Evolutionary conservation across 1,140 invertebrate genomes (phyloP).

Genomic region (Drosophila simulans): DNA sequence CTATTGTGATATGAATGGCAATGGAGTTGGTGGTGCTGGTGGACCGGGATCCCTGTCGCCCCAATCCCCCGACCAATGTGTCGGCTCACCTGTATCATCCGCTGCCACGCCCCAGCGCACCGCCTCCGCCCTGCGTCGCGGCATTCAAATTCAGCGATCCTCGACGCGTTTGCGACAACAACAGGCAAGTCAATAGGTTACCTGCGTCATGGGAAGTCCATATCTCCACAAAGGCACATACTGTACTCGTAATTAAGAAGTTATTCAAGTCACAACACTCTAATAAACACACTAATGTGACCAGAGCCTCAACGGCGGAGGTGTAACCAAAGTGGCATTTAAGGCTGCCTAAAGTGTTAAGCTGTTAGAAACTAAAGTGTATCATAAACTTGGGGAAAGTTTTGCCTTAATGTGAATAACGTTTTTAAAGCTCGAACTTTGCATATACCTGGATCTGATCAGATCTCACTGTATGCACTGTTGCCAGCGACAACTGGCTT

Average conservation of each 20-base stretch:
- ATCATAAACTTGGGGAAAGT: background rate
- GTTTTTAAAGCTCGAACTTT: background rate
- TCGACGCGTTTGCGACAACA: conserved; percentile 82
- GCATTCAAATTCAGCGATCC: conserved; percentile 70
- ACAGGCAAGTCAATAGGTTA: conserved; percentile 68
- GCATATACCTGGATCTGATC: background rate
- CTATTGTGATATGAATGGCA: conserved; percentile 71
- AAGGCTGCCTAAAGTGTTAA: background rate
- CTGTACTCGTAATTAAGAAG: background rate
- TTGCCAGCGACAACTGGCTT: conserved; percentile 53
- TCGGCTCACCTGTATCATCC: conserved; percentile 29
- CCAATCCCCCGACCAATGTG: background rate
- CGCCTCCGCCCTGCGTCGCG: conserved; percentile 64
- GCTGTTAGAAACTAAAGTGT: too few species aligned
- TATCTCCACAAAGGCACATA: background rate
- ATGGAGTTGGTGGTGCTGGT: conserved; percentile 22
- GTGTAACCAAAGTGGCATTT: background rate
- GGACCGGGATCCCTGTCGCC: background rate
- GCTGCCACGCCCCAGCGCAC: conserved; percentile 53
- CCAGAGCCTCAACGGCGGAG: too few species aligned
- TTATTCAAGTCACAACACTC: background rate
- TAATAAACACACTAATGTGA: background rate
- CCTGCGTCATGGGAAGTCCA: background rate
- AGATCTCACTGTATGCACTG: background rate
- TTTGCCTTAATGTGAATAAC: background rate